Conservation (phyloP, 2,797 vertebrate species). For the Myotis findleyi region DNA sequence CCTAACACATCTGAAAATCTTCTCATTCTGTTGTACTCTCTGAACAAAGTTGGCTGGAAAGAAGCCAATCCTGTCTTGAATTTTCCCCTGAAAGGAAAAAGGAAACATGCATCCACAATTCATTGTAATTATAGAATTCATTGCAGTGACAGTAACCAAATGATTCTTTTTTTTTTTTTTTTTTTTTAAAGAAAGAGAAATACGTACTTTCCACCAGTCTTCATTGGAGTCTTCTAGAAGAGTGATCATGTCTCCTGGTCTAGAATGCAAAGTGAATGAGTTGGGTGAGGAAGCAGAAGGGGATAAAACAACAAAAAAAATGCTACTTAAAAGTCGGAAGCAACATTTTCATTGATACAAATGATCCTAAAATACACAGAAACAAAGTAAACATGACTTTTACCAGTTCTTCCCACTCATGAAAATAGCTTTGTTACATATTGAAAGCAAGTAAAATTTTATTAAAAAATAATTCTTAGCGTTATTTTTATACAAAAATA, state of each 20-base stretch:
- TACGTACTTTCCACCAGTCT: slow-evolving; percentile 98
- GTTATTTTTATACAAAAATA: slow-evolving; percentile 6
- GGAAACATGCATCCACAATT: neutral
- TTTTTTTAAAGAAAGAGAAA: slow-evolving; percentile 6
- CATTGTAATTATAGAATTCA: neutral
- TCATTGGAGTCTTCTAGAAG: slow-evolving; percentile 96
- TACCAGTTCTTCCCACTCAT: neutral
- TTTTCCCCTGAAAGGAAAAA: slow-evolving; percentile 91
- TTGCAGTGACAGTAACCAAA: neutral
- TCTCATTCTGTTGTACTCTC: slow-evolving; percentile 91
- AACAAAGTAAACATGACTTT: slow-evolving; percentile 26
- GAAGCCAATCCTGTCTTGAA: slow-evolving; percentile 95
- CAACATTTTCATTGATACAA: slow-evolving; percentile 21
- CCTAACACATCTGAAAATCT: slow-evolving; percentile 94
- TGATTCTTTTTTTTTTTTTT: neutral
- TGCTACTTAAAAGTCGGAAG: neutral
- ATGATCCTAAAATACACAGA: slow-evolving; percentile 42
- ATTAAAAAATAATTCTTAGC: neutral
- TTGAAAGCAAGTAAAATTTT: neutral
- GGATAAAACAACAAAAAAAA: neutral
- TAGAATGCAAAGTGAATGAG: slow-evolving; percentile 83
- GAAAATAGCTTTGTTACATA: slow-evolving; percentile 33
- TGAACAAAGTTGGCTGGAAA: slow-evolving; percentile 97
- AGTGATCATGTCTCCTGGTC: slow-evolving; percentile 96
- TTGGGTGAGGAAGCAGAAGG: neutral